These are phyloP conservation scores for Drosophila aldrichi DNA, from an alignment of 2,888 invertebrate species.

Conservation along the genomic window DNA sequence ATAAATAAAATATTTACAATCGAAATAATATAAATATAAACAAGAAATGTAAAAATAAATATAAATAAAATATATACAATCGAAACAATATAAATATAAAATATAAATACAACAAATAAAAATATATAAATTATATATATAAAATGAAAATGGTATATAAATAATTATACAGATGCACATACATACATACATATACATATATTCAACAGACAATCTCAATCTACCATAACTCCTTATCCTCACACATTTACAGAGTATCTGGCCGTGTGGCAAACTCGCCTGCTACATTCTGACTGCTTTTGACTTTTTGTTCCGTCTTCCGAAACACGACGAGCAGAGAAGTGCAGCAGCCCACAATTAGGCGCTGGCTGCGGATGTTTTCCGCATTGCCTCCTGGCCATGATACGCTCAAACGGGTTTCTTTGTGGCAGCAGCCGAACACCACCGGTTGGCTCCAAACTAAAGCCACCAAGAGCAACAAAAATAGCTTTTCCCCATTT, in stretches of 20 bases:
- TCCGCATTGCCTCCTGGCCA: conserved; percentile 65
- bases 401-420: conserved; percentile 69
- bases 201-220: too few relatives aligned
- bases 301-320: conserved; percentile 68
- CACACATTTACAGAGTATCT: conserved; percentile 27
- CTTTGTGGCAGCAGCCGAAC: conserved; percentile 3
- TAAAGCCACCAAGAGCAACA: background rate
- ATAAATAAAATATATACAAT: too few relatives aligned
- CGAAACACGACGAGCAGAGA: conserved; percentile 49
- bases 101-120: too few relatives aligned
- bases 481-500: conserved; percentile 41
- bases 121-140: too few relatives aligned
- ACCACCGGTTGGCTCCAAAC: conserved; percentile 22
- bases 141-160: too few relatives aligned
- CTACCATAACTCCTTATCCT: background rate
- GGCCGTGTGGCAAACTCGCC: background rate
- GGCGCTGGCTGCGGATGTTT: conserved; percentile 53
- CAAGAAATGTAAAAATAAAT: too few relatives aligned
- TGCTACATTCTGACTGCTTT: conserved; percentile 9
- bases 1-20: too few relatives aligned
- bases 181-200: too few relatives aligned
- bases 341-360: conserved; percentile 62
- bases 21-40: too few relatives aligned
- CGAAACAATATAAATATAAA: too few relatives aligned
- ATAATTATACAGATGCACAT: too few relatives aligned